Conservation (phyloP, 2,797 vertebrate species). For the Cossypha niveicapilla region DNA sequence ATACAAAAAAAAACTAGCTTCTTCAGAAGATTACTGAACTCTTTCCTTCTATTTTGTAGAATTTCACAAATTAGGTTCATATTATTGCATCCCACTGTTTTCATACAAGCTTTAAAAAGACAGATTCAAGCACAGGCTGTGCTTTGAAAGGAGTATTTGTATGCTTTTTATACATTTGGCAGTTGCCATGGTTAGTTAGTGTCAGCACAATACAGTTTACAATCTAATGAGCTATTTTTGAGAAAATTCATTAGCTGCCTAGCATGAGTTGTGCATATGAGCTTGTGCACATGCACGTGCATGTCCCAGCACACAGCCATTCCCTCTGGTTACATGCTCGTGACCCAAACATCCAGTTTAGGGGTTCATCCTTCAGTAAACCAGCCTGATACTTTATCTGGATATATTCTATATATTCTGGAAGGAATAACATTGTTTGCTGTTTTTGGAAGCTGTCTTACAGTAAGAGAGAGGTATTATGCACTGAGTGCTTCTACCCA, state of each 20-base stretch:
- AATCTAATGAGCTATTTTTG: slow-evolving; percentile 5
- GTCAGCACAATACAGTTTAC: neutral
- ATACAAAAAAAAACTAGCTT: neutral
- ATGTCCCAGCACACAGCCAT: neutral
- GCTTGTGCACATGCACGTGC: neutral
- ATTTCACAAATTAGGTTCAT: neutral
- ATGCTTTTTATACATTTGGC: slow-evolving; percentile 5
- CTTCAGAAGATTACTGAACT: neutral
- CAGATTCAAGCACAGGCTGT: slow-evolving; percentile 4
- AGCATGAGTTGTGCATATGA: neutral
- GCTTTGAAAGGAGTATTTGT: slow-evolving; percentile 2
- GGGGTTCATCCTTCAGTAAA: neutral
- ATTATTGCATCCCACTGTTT: slow-evolving; percentile 10
- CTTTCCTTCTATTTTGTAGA: neutral
- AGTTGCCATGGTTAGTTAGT: slow-evolving; percentile 19
- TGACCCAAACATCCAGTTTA: neutral
- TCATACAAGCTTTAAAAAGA: slow-evolving; percentile 1
- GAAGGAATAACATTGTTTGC: neutral
- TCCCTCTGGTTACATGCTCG: neutral
- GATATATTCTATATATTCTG: neutral
- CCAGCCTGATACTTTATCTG: neutral
- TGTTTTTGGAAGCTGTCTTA: neutral
- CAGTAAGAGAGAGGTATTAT: neutral
- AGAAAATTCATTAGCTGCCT: neutral
- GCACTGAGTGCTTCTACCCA: neutral